phyloP scores from a whole-genome alignment of 1,140 invertebrate species.

The Limonius californicus region DNA sequence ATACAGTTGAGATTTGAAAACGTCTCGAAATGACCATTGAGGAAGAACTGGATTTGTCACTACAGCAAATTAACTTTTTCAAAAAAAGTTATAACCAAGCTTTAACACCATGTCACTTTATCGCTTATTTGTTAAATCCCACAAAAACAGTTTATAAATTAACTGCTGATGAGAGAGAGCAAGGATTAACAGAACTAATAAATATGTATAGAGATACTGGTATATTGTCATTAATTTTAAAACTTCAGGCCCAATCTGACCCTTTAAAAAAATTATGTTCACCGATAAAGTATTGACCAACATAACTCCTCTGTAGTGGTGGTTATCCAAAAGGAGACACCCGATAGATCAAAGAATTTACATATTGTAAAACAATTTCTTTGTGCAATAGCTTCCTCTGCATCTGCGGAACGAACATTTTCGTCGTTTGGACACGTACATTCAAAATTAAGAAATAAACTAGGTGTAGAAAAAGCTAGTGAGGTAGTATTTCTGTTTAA shows the following conservation, averaged over 20 bases:
- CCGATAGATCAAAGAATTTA: too few relatives aligned
- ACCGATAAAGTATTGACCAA: neutral
- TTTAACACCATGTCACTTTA: too few relatives aligned
- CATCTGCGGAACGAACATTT: neutral
- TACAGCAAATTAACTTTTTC: too few relatives aligned
- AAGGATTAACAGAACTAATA: neutral
- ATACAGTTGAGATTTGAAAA: conserved; percentile 1
- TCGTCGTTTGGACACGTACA: neutral
- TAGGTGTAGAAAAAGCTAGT: neutral
- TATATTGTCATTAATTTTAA: neutral
- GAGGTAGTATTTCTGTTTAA: neutral
- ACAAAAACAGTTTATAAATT: too few relatives aligned
- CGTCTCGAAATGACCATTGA: neutral
- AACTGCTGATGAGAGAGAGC: too few relatives aligned
- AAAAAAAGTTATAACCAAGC: too few relatives aligned
- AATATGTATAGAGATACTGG: neutral
- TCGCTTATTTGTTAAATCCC: too few relatives aligned
- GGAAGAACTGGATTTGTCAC: too few relatives aligned
- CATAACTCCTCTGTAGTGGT: too few relatives aligned
- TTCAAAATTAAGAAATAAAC: neutral
- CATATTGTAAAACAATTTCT: too few relatives aligned
- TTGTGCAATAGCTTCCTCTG: too few relatives aligned
- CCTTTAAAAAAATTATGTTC: neutral
- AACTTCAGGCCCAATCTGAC: neutral
- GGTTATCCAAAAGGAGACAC: too few relatives aligned